phyloP scores from a whole-genome alignment of 2,113 vertebrate genomes.

The Callorhinus ursinus region DNA sequence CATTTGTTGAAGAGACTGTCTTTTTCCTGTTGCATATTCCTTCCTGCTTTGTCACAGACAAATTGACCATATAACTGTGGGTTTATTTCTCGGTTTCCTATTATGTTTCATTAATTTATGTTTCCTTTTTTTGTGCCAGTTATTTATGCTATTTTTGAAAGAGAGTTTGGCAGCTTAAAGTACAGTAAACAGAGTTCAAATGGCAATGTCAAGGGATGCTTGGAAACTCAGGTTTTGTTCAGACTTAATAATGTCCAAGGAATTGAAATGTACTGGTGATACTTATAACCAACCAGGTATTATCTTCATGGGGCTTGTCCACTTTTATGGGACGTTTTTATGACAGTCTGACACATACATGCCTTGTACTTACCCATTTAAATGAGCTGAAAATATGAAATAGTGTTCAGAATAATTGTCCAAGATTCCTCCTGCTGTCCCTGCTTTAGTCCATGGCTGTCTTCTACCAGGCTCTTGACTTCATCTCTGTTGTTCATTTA shows the following conservation, averaged over 20 bases:
- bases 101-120: neutral
- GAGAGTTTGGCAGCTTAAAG: neutral
- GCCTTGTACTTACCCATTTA: neutral
- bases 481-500: neutral
- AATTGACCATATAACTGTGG: neutral
- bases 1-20: neutral
- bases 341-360: neutral
- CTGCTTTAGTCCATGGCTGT: neutral
- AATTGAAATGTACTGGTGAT: neutral
- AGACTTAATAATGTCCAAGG: neutral
- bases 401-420: neutral
- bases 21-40: neutral
- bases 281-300: neutral
- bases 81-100: neutral
- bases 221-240: neutral
- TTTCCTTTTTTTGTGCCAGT: neutral
- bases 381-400: neutral
- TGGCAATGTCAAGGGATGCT: neutral
- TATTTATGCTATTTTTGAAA: neutral
- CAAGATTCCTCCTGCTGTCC: neutral
- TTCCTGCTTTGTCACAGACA: neutral
- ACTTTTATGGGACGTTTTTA: neutral
- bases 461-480: neutral
- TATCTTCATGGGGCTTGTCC: neutral
- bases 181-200: neutral